Evolutionary conservation across 2,113 vertebrate species (phyloP).

Genomic region (Asarcornis scutulata): DNA sequence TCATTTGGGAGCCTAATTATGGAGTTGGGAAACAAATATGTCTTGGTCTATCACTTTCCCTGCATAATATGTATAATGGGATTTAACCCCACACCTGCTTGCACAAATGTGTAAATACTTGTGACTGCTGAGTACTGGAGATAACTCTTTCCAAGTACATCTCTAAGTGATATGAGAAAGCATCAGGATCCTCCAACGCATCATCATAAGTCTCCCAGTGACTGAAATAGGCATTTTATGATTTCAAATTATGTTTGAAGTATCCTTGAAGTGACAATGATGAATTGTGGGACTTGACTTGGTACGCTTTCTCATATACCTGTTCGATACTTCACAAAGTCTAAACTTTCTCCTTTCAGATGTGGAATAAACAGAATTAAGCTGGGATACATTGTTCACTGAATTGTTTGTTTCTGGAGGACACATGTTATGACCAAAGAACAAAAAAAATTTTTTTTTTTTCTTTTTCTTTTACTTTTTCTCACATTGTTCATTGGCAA

Average conservation of each 20-base stretch:
- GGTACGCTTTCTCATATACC: neutral
- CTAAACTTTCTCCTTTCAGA: neutral
- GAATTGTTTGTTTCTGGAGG: neutral
- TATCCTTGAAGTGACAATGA: neutral
- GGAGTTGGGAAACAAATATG: slow-evolving; percentile 44
- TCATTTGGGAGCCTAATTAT: slow-evolving; percentile 62
- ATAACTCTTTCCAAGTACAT: neutral
- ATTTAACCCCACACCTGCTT: slow-evolving; percentile 43
- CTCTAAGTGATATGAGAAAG: neutral
- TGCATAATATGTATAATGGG: neutral
- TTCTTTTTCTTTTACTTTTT: too few species aligned
- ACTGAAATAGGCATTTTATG: neutral
- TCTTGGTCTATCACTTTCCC: slow-evolving; percentile 45
- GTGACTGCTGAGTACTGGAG: neutral
- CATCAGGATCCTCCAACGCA: neutral
- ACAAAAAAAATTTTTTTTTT: too few species aligned
- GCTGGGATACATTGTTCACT: neutral
- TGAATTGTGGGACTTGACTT: neutral
- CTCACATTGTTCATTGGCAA: too few species aligned
- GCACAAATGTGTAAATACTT: neutral
- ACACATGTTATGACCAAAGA: neutral
- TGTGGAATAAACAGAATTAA: neutral
- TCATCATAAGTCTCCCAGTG: neutral
- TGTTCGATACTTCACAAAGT: neutral
- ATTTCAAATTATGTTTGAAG: neutral